Evolutionary conservation across 1,140 invertebrate genomes (phyloP), one percentile per base, ranked within the genome.

Genomic region (Rhopalosiphum maidis): DNA sequence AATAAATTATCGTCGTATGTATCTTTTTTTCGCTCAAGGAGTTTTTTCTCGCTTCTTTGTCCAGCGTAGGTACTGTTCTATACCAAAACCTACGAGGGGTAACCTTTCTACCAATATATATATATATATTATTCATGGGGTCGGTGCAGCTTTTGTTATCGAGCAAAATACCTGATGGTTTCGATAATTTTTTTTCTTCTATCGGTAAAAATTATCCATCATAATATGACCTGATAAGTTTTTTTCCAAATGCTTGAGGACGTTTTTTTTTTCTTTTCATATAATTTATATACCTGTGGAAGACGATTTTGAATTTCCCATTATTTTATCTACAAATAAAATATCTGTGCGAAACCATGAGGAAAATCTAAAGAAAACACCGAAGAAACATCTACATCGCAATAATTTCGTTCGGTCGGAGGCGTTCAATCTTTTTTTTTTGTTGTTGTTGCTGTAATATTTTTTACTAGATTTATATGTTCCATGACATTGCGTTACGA

Each of bases 11-110:
- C 35, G 48, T 54, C 21, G 48, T 54, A 37, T 51, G 48, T 51
- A 51, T 89, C n/a, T 54, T 54, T 89, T 89, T 89, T 54, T 23
- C 35, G 7, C 21, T n/a, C 23, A 23, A 35, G 43, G 41, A 35
- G 21, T 48, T 88, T 88, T 88, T 88, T 88, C n/a, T 88, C n/a
- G 18, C 30, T 89, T 89, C 35, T 54, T 89, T 88, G 46, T 35
- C 21, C 18, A 15, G 41, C 25, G 83, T 68, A n/a, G 25, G 7
- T 51, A 35, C 46, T 88, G 48, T 51, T 37, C 48, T 54, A 54
- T 89, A 23, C 6, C 21, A 9, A 54, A 54, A 89, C 35, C n/a
- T 37, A 6, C 4, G 15, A 30, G 30, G 46, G 46, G 86, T 48
- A n/a, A 87, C 86, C 43, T n/a, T 48, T n/a, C 46, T 87, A 4